Conservation (phyloP, 2,888 invertebrate genomes). For the Spodoptera littoralis region DNA sequence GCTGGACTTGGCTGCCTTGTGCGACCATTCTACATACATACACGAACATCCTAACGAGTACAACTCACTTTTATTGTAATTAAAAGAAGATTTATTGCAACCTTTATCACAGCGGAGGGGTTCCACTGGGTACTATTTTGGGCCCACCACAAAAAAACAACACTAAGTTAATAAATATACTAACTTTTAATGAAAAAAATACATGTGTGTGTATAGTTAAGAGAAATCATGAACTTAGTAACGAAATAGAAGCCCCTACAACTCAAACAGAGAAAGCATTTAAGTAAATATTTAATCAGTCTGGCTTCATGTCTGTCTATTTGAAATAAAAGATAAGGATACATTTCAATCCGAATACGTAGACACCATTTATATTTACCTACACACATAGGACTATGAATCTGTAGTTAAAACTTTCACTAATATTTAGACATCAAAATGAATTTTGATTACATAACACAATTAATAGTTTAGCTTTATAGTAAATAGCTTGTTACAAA, state of each 20-base stretch:
- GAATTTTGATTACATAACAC: slow-evolving; percentile 22
- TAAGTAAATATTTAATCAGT: slow-evolving; percentile 38
- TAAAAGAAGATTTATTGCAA: slow-evolving; percentile 21
- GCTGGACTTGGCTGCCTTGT: slow-evolving; percentile 55
- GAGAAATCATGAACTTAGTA: neutral
- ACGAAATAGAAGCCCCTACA: slow-evolving; percentile 7
- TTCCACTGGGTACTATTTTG: slow-evolving; percentile 29
- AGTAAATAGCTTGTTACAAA: slow-evolving; percentile 30
- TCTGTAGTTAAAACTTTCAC: slow-evolving; percentile 28
- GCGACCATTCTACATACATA: slow-evolving; percentile 45
- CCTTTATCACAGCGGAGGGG: slow-evolving; percentile 11
- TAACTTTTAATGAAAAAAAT: neutral
- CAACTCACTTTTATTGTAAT: slow-evolving; percentile 43
- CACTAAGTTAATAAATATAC: neutral
- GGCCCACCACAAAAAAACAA: slow-evolving; percentile 13
- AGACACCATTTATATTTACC: neutral
- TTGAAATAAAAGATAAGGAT: slow-evolving; percentile 29
- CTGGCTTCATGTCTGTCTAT: slow-evolving; percentile 13
- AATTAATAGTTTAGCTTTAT: slow-evolving; percentile 23
- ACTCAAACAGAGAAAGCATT: slow-evolving; percentile 13
- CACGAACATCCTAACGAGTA: slow-evolving; percentile 46
- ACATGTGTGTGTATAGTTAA: neutral
- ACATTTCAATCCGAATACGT: slow-evolving; percentile 9
- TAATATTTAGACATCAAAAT: slow-evolving; percentile 4
- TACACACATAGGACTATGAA: slow-evolving; percentile 3